Evolutionary conservation across 2,113 vertebrate genomes (phyloP), one percentile per base, ranked within the genome.

Genomic region (Peucedramus taeniatus): DNA sequence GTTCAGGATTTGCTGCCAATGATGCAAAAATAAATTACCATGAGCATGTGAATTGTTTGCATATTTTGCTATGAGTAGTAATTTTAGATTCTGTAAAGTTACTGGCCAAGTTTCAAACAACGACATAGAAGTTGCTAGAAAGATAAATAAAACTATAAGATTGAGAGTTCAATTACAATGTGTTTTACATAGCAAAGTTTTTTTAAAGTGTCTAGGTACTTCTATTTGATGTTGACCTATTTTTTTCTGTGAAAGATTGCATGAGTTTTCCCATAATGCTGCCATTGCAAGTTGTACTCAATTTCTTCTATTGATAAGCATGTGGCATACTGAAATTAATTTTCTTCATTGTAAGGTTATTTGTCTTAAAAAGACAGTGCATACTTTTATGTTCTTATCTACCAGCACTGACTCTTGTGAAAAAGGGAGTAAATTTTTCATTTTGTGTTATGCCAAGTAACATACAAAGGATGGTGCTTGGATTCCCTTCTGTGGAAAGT

Each of bases 301-400:
- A 1, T 91, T 94, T 93, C 90, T 95, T 87, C 94, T 96, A 4
- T 93, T 66, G 93, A 96, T 94, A 94, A 97, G 94, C 94, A 97
- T 96, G 93, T 95, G 57, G 63, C 74, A 26, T 97, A 84, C 83
- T 94, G 44, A 84, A 93, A 88, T 87, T 97, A 33, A 93, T 97
- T 94, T 96, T 95, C 94, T 96, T 85, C 93, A 50, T 82, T 91
- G 3, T 74, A 35, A 85, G 90, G 65, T 96, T 97, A 83, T 83
- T 98, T 94, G 92, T 93, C 84, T 96, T 92, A 82, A 96, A 97
- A 97, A 96, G 94, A 94, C 66, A 93, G 94, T 95, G 63, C 53
- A 40, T 97, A 87, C 93, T 97, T 97, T 78, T 49, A 84, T 83
- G 69, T 95, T 90, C 53, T 85, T 90, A 85, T 93, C 94, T 97